These are phyloP conservation scores for Pyrgilauda ruficollis DNA, from an alignment of 2,113 vertebrate genomes.

Conservation along the genomic window DNA sequence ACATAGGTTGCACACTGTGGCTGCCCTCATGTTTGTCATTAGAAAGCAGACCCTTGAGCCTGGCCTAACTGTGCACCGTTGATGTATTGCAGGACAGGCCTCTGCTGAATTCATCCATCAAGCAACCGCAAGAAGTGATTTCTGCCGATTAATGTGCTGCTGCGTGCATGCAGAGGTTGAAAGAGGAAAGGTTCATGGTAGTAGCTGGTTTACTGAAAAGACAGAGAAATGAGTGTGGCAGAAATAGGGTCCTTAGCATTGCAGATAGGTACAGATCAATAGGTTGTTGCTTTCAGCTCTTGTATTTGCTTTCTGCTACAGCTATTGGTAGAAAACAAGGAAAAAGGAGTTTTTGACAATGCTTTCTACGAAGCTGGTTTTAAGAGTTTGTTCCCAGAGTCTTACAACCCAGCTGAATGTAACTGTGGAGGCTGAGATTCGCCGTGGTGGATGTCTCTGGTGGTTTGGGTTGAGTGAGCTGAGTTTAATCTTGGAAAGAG, in stretches of 20 bases:
- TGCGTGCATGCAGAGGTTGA: background rate
- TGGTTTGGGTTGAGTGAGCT: background rate
- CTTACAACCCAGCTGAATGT: background rate
- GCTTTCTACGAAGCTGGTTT: background rate
- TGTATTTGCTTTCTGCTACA: background rate
- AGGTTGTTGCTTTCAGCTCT: background rate
- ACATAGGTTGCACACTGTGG: accelerated
- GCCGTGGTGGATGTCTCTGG: background rate
- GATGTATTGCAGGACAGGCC: background rate
- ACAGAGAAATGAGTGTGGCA: background rate
- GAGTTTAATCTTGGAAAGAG: background rate
- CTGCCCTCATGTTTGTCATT: background rate
- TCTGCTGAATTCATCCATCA: slow-evolving; percentile 27
- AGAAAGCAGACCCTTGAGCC: background rate
- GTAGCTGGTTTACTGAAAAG: background rate
- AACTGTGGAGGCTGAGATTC: background rate
- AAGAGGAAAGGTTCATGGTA: background rate
- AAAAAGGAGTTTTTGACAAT: background rate
- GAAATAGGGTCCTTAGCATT: background rate
- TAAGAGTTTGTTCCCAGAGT: background rate
- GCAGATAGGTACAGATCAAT: background rate
- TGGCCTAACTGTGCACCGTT: background rate
- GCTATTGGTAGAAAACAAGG: background rate
- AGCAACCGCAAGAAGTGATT: background rate
- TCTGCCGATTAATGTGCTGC: background rate